These are phyloP conservation scores for Mirza zaza DNA, from an alignment of 2,113 vertebrate genomes.

Conservation along the genomic window DNA sequence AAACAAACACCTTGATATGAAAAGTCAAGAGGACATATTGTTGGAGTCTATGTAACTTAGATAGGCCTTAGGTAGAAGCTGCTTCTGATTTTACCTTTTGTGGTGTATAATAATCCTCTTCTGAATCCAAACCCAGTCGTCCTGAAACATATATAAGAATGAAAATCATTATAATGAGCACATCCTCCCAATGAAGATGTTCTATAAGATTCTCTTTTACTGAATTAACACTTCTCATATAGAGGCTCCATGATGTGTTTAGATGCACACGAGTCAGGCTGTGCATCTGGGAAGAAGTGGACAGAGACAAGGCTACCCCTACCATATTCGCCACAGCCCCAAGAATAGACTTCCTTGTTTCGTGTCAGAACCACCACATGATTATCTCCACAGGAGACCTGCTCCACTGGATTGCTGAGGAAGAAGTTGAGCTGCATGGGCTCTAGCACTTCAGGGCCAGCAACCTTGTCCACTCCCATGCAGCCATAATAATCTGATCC, in stretches of 20 bases:
- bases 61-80: not conserved
- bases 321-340: conserved; percentile 99
- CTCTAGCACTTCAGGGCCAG: conserved; percentile 91
- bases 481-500: conserved; percentile 98
- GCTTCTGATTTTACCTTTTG: conserved; percentile 89
- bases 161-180: conserved; percentile 7
- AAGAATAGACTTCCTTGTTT: conserved; percentile 91
- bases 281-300: not conserved
- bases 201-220: not conserved
- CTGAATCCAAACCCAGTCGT: conserved; percentile 96
- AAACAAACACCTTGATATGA: conserved; percentile 33
- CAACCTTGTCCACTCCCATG: conserved; percentile 90
- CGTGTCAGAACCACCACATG: conserved; percentile 95
- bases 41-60: not conserved
- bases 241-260: not conserved
- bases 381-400: conserved; percentile 97
- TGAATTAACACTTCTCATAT: not conserved
- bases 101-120: conserved; percentile 94
- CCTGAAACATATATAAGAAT: conserved; percentile 83
- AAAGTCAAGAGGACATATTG: not conserved
- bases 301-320: conserved; percentile 51
- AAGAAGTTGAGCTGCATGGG: conserved; percentile 95
- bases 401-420: conserved; percentile 90
- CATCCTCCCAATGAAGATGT: not conserved
- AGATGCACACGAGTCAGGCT: not conserved